Percentiles rank a stretch among this genome's conserved stretches.
Conservation (phyloP, 2,888 invertebrate species). For the Drosophila paranaensis region DNA sequence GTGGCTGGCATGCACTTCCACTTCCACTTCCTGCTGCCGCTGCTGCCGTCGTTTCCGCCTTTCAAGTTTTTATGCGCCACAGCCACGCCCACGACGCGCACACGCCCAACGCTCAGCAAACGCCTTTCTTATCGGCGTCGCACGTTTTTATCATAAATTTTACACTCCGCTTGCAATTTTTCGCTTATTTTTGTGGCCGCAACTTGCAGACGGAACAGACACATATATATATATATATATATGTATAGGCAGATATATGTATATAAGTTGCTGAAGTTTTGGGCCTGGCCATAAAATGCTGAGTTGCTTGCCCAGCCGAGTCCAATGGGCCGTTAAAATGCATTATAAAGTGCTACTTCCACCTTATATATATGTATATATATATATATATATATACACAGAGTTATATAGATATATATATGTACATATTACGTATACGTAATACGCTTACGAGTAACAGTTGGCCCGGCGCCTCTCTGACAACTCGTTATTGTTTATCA, state of each 20-base stretch:
- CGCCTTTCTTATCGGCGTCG: conserved; percentile 62
- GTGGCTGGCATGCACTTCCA: conserved; percentile 46
- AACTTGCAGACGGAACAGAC: conserved; percentile 30
- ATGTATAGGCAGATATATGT: conserved; percentile 1
- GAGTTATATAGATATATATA: not conserved
- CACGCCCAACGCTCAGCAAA: conserved; percentile 15
- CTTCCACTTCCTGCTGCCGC: conserved; percentile 47
- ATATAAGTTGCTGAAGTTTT: conserved; percentile 29
- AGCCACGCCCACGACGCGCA: conserved; percentile 8
- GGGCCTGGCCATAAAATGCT: conserved; percentile 40
- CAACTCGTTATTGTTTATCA: conserved; percentile 65
- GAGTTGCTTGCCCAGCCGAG: conserved; percentile 31
- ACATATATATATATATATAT: conserved; percentile 9
- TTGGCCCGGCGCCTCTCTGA: conserved; percentile 7
- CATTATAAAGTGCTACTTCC: conserved; percentile 47
- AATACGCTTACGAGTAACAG: conserved; percentile 22
- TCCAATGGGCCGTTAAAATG: conserved; percentile 63
- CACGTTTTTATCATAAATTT: conserved; percentile 79
- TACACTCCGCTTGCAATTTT: conserved; percentile 71
- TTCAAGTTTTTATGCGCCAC: conserved; percentile 25
- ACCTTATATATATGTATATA: not conserved
- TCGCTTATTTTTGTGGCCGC: conserved; percentile 58
- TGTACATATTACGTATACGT: conserved; percentile 29
- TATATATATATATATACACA: not conserved
- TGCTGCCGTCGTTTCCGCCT: conserved; percentile 23